Conservation (phyloP, 2,888 invertebrate species). For the Ganaspis brasiliensis region DNA sequence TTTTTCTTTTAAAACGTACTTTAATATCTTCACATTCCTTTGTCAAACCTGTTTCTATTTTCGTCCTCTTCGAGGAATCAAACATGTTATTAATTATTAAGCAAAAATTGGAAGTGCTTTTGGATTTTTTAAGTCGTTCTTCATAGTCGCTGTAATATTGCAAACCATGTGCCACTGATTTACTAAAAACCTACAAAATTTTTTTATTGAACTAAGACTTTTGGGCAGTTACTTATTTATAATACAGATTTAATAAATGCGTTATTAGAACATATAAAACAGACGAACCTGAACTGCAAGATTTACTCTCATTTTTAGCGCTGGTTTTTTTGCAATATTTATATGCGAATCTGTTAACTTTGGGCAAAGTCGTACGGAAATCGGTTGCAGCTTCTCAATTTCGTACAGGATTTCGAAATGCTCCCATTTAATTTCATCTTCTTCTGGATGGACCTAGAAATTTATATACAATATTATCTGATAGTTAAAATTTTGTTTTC, state of each 20-base stretch:
- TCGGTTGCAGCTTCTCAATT: constrained; percentile 20
- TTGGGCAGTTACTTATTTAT: no score
- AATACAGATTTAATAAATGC: background rate
- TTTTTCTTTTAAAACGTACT: constrained; percentile 18
- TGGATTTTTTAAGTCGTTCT: constrained; percentile 31
- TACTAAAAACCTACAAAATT: constrained; percentile 40
- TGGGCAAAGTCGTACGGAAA: constrained; percentile 37
- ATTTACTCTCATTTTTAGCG: constrained; percentile 47
- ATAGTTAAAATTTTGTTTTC: background rate
- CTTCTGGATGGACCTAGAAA: constrained; percentile 42
- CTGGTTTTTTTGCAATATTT: constrained; percentile 25
- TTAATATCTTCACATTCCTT: constrained; percentile 29
- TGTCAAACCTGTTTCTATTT: constrained; percentile 38
- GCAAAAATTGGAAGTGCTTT: constrained; percentile 41
- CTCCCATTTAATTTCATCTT: constrained; percentile 46
- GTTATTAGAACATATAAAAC: background rate
- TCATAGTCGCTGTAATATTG: constrained; percentile 43
- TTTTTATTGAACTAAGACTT: no score
- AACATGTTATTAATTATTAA: constrained; percentile 43
- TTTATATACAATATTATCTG: background rate
- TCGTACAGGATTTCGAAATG: constrained; percentile 44
- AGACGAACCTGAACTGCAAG: constrained; percentile 45
- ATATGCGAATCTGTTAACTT: constrained; percentile 42
- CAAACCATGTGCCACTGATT: constrained; percentile 41
- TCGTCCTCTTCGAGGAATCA: constrained; percentile 32